Percentiles rank a stretch among this genome's conserved stretches.
These are phyloP conservation scores for Coendou prehensilis DNA, from an alignment of 2,797 vertebrate species.

Conservation along the genomic window DNA sequence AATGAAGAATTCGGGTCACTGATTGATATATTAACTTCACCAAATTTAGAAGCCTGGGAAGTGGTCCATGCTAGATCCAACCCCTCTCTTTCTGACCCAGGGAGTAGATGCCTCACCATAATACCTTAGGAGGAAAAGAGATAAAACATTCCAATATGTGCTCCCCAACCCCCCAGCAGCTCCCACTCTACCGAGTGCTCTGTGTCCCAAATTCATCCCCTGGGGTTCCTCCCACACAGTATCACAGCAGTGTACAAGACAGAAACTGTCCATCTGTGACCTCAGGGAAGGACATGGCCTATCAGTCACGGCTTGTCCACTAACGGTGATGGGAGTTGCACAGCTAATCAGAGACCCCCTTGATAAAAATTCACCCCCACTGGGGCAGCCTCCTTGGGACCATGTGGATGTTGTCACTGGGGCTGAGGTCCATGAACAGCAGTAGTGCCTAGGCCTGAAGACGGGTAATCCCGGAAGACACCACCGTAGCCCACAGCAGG, in stretches of 20 bases:
- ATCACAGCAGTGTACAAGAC: not conserved
- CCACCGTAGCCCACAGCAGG: constrained; percentile 52
- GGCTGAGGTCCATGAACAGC: constrained; percentile 59
- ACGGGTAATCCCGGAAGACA: constrained; percentile 15
- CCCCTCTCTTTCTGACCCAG: constrained; percentile 3
- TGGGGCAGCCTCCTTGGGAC: not conserved
- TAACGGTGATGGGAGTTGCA: not conserved
- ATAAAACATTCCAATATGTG: not conserved
- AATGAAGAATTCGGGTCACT: not conserved
- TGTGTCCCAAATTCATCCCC: not conserved
- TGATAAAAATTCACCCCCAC: not conserved
- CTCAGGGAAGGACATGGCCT: not conserved
- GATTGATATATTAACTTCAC: not conserved
- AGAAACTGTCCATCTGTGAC: not conserved
- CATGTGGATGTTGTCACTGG: not conserved
- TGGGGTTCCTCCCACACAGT: too few relatives aligned
- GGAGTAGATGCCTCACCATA: not conserved
- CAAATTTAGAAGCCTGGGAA: constrained; percentile 28
- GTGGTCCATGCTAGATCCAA: not conserved
- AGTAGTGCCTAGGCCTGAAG: constrained; percentile 44
- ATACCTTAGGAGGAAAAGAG: not conserved
- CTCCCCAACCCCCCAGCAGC: not conserved
- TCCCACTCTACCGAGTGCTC: not conserved
- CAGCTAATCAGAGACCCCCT: not conserved
- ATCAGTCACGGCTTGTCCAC: constrained; percentile 49